A percentile compares a stretch with the other conserved stretches of the same genome.
Conservation (phyloP, 2,888 invertebrate genomes). For the Xylota sylvarum region DNA sequence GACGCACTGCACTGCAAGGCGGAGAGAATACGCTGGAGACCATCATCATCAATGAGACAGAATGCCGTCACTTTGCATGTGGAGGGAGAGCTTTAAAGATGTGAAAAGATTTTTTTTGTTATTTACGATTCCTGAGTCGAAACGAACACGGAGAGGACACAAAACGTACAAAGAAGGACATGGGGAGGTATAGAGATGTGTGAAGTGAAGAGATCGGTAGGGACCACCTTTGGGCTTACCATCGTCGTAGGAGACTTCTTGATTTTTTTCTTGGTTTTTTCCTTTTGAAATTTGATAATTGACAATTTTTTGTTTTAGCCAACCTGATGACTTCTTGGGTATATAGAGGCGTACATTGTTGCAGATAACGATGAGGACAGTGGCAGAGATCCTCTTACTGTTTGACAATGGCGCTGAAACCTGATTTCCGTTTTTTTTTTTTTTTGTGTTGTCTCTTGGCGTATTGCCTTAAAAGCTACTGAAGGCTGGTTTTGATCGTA, state of each 20-base stretch:
- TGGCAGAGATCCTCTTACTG: slow-evolving; percentile 10
- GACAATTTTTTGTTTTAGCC: slow-evolving; percentile 25
- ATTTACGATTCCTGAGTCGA: slow-evolving; percentile 41
- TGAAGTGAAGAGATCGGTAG: slow-evolving; percentile 7
- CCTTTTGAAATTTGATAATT: slow-evolving; percentile 73
- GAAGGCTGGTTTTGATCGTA: slow-evolving; percentile 40
- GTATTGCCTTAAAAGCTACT: slow-evolving; percentile 23
- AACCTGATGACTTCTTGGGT: slow-evolving; percentile 2
- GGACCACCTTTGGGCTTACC: slow-evolving; percentile 55
- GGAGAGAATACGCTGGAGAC: background rate
- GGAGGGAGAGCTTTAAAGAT: slow-evolving; percentile 21
- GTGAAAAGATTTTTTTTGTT: slow-evolving; percentile 41
- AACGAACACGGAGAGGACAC: background rate
- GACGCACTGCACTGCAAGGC: background rate
- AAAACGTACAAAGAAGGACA: slow-evolving; percentile 10
- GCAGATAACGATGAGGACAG: background rate
- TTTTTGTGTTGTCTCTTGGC: slow-evolving; percentile 1
- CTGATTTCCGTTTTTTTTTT: slow-evolving; percentile 28
- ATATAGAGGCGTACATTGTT: slow-evolving; percentile 10
- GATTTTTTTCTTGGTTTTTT: slow-evolving; percentile 15
- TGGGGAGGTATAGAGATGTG: background rate
- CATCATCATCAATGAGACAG: slow-evolving; percentile 69
- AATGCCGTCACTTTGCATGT: slow-evolving; percentile 75
- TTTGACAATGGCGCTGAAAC: slow-evolving; percentile 53
- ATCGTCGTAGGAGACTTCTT: background rate